Conservation (phyloP, 2,113 vertebrate genomes). For the Myanophis thanlyinensis region DNA sequence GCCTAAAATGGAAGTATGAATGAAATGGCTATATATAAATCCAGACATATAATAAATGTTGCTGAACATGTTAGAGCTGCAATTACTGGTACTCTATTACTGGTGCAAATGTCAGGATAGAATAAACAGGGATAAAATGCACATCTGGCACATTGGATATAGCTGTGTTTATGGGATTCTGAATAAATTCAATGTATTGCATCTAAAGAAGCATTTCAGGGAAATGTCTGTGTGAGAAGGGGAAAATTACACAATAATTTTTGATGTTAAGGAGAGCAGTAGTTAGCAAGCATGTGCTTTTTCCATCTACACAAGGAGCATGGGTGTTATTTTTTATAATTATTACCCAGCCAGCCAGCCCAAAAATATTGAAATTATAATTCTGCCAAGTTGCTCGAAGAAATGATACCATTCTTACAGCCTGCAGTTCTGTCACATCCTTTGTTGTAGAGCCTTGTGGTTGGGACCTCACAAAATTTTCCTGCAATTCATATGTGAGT, state of each 20-base stretch:
- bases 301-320: neutral
- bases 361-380: neutral
- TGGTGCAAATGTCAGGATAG: neutral
- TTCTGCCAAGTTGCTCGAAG: neutral
- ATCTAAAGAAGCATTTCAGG: neutral
- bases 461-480: neutral
- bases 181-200: neutral
- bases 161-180: neutral
- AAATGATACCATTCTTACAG: neutral
- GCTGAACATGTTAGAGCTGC: neutral
- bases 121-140: neutral
- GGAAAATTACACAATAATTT: neutral
- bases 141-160: neutral
- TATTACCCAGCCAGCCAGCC: neutral
- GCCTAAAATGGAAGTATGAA: neutral
- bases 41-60: neutral
- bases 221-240: neutral
- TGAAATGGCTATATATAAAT: neutral
- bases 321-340: neutral
- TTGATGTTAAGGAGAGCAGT: neutral
- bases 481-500: neutral
- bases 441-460: neutral
- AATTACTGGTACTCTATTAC: neutral
- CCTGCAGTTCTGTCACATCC: neutral
- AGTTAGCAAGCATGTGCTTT: neutral